These are phyloP conservation scores for Dunckerocampus dactyliophorus DNA, from an alignment of 2,113 vertebrate genomes.

Conservation along the genomic window DNA sequence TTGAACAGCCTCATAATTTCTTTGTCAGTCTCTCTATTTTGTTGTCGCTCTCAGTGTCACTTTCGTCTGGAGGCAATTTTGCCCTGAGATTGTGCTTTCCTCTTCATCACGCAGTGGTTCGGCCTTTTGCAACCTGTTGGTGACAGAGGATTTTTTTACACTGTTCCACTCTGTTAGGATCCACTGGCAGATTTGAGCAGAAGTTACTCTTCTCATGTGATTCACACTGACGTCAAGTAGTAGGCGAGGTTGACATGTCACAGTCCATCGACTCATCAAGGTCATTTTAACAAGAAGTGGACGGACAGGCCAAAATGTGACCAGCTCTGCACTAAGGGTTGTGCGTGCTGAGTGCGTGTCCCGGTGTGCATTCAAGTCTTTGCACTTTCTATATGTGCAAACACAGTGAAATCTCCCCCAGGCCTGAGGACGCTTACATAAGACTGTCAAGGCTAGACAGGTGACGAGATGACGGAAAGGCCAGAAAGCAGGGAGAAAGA, in stretches of 20 bases:
- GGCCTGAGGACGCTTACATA: conserved; percentile 50
- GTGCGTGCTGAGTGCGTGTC: conserved; percentile 8
- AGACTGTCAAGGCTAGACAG: conserved; percentile 41
- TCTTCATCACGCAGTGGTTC: too few species aligned
- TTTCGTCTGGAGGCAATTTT: too few species aligned
- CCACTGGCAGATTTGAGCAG: too few species aligned
- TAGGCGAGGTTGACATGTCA: conserved; percentile 52
- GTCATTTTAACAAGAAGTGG: conserved; percentile 51
- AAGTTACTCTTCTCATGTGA: too few species aligned
- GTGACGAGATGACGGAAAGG: conserved; percentile 42
- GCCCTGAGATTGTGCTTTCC: too few species aligned
- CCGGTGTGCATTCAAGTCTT: conserved; percentile 24
- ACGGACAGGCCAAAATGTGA: conserved; percentile 49
- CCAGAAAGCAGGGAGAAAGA: conserved; percentile 43
- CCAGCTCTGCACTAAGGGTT: conserved; percentile 21
- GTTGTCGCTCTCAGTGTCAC: too few species aligned
- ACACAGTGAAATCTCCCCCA: conserved; percentile 27
- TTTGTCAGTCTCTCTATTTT: too few species aligned
- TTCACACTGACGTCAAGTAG: neutral
- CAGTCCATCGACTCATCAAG: conserved; percentile 52
- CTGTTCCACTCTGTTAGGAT: too few species aligned
- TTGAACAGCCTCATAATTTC: too few species aligned
- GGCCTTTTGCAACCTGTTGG: too few species aligned
- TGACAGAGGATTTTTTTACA: too few species aligned
- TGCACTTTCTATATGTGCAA: conserved; percentile 27